Conservation (phyloP, 2,113 vertebrate species). For the Colinus virginianus region DNA sequence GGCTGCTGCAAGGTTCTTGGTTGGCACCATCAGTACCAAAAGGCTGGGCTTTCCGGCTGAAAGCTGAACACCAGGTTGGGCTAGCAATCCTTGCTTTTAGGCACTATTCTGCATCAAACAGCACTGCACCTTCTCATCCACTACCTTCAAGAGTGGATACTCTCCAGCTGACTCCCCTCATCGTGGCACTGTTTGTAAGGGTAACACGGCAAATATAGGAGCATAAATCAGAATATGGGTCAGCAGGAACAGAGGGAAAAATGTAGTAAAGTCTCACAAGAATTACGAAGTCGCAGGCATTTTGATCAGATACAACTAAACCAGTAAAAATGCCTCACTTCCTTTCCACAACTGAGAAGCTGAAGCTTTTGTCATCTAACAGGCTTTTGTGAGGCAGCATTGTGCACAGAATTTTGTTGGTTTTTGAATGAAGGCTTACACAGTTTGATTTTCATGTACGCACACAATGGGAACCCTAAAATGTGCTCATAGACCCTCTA, state of each 20-base stretch:
- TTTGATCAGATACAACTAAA: background rate
- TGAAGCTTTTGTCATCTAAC: background rate
- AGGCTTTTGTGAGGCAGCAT: background rate
- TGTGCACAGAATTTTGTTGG: background rate
- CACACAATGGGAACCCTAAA: background rate
- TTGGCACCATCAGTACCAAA: background rate
- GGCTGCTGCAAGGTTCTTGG: background rate
- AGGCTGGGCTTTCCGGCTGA: background rate
- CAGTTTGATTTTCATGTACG: background rate
- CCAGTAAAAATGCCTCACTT: background rate
- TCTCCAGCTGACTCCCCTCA: background rate
- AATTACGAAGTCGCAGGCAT: background rate
- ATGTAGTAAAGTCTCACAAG: background rate
- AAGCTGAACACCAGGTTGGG: background rate
- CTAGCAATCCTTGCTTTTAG: background rate
- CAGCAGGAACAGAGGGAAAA: background rate
- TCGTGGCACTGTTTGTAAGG: background rate
- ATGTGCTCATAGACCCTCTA: background rate
- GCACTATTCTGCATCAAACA: accelerated
- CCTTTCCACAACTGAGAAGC: background rate
- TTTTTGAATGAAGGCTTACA: background rate
- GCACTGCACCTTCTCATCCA: background rate
- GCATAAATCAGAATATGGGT: background rate
- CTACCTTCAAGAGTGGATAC: background rate
- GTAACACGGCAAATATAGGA: background rate